Percentiles rank a stretch among this genome's conserved stretches.
These are phyloP conservation scores for Lepidochitona cinerea DNA, from an alignment of 2,888 invertebrate species.

Conservation along the genomic window DNA sequence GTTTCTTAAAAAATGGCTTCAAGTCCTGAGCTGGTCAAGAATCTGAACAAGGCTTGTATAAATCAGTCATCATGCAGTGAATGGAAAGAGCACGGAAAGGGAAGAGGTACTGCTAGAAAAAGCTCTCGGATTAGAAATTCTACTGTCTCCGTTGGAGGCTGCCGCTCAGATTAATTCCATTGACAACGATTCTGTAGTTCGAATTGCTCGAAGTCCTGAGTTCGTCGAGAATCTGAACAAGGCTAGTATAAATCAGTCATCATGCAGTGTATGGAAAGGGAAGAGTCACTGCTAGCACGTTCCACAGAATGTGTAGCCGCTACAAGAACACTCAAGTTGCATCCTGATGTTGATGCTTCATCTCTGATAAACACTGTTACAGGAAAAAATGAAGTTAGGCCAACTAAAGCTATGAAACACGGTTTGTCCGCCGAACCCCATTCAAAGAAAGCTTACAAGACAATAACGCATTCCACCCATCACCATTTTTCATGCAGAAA, in stretches of 20 bases:
- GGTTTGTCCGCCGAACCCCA: conserved; percentile 18
- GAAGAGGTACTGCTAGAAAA: too few species aligned
- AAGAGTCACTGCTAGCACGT: neutral
- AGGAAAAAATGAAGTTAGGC: neutral
- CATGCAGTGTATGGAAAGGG: neutral
- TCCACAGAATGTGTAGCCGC: neutral
- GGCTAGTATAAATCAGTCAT: neutral
- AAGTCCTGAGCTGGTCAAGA: too few species aligned
- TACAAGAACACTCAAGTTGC: neutral
- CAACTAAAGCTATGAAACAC: conserved; percentile 29
- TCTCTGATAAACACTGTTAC: neutral
- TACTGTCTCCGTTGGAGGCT: neutral
- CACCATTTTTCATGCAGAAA: conserved; percentile 15
- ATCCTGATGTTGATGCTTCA: neutral
- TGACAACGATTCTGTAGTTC: too few species aligned
- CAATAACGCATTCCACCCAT: conserved; percentile 10
- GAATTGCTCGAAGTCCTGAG: too few species aligned
- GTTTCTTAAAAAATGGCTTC: too few species aligned
- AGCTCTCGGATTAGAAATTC: neutral
- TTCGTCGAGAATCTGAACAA: neutral
- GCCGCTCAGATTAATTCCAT: too few species aligned
- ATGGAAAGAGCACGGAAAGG: too few species aligned
- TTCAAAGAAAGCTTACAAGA: conserved; percentile 13
- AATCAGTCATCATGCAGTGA: too few species aligned
- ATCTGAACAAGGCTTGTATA: too few species aligned